Percentiles rank a stretch among this genome's conserved stretches.
These are phyloP conservation scores for Adoxophyes honmai DNA, from an alignment of 1,140 invertebrate genomes.

Conservation along the genomic window DNA sequence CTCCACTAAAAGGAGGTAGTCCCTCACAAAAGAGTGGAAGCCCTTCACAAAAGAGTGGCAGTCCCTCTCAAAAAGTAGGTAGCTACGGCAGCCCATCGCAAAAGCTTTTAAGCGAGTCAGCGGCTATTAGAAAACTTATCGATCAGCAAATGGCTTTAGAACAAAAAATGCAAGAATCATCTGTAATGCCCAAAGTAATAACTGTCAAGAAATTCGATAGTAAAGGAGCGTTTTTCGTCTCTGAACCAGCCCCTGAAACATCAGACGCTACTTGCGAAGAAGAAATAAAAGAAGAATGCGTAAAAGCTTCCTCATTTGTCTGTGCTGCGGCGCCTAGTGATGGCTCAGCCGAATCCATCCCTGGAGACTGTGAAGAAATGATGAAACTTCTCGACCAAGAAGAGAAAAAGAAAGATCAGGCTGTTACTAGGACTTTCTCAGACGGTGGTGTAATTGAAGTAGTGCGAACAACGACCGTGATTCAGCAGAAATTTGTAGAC, in stretches of 20 bases:
- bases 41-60: conserved; percentile 65
- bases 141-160: conserved; percentile 73
- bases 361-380: conserved; percentile 74
- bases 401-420: conserved; percentile 50
- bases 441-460: conserved; percentile 69
- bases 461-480: conserved; percentile 77
- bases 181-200: conserved; percentile 62
- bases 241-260: conserved; percentile 53
- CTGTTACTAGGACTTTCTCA: conserved; percentile 34
- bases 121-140: conserved; percentile 68
- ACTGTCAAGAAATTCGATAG: conserved; percentile 73
- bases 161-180: conserved; percentile 59
- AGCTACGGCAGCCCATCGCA: conserved; percentile 78
- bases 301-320: conserved; percentile 69
- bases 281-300: conserved; percentile 62
- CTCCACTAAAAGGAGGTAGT: conserved; percentile 72
- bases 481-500: conserved; percentile 74
- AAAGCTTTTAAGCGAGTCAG: conserved; percentile 66
- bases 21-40: conserved; percentile 72
- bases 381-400: conserved; percentile 71
- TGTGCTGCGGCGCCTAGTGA: conserved; percentile 77
- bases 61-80: conserved; percentile 63
- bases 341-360: conserved; percentile 66
- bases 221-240: conserved; percentile 70
- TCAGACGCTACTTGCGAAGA: conserved; percentile 39